These are phyloP conservation scores for Microplitis mediator DNA, from an alignment of 1,140 invertebrate species.

Conservation along the genomic window DNA sequence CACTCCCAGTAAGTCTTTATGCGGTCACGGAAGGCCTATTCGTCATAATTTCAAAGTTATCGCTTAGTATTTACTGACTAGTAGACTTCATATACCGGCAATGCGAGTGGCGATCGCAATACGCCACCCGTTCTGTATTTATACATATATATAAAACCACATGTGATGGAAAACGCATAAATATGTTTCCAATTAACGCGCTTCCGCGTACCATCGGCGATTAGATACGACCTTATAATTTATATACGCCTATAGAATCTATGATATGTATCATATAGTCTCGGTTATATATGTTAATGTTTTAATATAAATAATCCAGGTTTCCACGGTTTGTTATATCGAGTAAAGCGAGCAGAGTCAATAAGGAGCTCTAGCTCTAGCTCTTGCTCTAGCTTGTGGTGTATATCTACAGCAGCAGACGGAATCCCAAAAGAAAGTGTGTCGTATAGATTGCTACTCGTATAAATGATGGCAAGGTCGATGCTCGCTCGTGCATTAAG, in stretches of 20 bases:
- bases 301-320: not conserved
- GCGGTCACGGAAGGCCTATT: conserved; percentile 42
- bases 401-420: not conserved
- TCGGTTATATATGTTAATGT: not conserved
- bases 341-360: too few species aligned
- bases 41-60: conserved; percentile 46
- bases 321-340: not conserved
- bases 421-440: conserved; percentile 25
- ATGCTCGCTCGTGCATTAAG: conserved; percentile 31
- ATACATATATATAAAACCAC: not conserved
- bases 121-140: not conserved
- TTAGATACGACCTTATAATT: conserved; percentile 43
- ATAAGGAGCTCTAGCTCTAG: too few species aligned
- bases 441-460: not conserved
- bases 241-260: conserved; percentile 32
- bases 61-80: not conserved
- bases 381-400: too few species aligned
- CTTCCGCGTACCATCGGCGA: conserved; percentile 45
- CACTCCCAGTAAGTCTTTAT: conserved; percentile 1
- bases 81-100: not conserved
- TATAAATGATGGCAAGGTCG: conserved; percentile 22
- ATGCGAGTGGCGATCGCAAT: not conserved
- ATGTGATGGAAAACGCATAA: conserved; percentile 17
- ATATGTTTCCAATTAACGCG: conserved; percentile 47
- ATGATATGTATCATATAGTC: not conserved